phyloP scores from a whole-genome alignment of 2,888 invertebrate species.

The Acronicta aceris region DNA sequence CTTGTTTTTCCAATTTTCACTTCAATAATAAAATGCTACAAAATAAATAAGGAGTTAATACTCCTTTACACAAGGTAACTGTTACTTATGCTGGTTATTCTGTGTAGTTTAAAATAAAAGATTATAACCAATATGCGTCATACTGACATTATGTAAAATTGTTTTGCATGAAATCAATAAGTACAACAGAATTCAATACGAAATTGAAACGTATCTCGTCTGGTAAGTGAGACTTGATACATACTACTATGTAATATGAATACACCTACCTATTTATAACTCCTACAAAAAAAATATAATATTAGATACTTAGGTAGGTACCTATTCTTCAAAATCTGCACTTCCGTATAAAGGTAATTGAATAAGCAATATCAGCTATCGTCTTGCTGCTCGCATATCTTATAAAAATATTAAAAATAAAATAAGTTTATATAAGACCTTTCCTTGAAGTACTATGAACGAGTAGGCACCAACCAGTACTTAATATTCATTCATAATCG shows the following conservation, averaged over 20 bases:
- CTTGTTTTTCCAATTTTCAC: conserved; percentile 6
- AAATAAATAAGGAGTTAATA: neutral
- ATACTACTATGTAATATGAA: too few relatives aligned
- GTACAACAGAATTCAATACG: conserved; percentile 32
- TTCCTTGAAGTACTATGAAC: conserved; percentile 29
- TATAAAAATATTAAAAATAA: too few relatives aligned
- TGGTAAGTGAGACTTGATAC: conserved; percentile 14
- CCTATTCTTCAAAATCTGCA: conserved; percentile 2
- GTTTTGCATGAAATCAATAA: conserved; percentile 42
- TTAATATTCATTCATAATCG: conserved; percentile 43
- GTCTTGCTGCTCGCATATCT: neutral
- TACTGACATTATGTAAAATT: conserved; percentile 1
- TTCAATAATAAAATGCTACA: neutral
- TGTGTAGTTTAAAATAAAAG: neutral
- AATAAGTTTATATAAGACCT: too few relatives aligned
- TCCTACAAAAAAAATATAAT: neutral
- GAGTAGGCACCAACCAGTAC: conserved; percentile 12
- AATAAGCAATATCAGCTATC: conserved; percentile 1
- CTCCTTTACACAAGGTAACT: neutral
- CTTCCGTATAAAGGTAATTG: conserved; percentile 14
- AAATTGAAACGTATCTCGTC: conserved; percentile 45
- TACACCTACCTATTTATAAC: too few relatives aligned
- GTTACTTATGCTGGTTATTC: neutral
- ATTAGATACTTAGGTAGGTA: too few relatives aligned
- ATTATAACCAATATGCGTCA: neutral